Evolutionary conservation across 2,113 vertebrate species (phyloP).

Genomic region (Ptilonorhynchus violaceus): DNA sequence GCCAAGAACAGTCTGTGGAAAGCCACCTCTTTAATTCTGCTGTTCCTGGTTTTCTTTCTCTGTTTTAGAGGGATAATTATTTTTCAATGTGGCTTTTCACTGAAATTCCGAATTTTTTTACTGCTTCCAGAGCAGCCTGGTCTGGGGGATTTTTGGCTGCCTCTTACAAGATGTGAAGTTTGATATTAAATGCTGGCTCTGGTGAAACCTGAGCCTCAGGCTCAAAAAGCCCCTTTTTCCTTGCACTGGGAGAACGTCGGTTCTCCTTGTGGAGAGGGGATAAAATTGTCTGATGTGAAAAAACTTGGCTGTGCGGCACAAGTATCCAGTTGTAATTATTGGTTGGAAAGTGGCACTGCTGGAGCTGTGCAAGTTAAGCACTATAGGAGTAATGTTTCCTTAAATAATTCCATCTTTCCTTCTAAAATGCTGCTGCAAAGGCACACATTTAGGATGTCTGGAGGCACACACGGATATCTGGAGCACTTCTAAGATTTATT

Average conservation of each 20-base stretch:
- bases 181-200: neutral
- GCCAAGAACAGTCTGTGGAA: neutral
- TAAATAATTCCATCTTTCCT: neutral
- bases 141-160: neutral
- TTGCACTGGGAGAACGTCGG: fast-evolving
- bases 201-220: neutral
- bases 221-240: neutral
- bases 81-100: neutral
- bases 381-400: neutral
- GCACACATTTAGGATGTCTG: fast-evolving
- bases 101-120: neutral
- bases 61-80: neutral
- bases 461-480: fast-evolving
- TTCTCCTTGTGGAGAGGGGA: neutral
- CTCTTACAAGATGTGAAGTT: neutral
- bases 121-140: neutral
- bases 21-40: neutral
- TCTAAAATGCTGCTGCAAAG: neutral
- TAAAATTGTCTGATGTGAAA: neutral
- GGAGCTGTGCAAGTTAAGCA: neutral
- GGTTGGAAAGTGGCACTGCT: neutral
- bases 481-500: neutral
- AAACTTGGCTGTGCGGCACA: neutral
- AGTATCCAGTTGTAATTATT: neutral
- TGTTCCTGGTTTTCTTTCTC: neutral